Evolutionary conservation across 2,113 vertebrate species (phyloP).

Genomic region (Tylochromis polylepis): DNA sequence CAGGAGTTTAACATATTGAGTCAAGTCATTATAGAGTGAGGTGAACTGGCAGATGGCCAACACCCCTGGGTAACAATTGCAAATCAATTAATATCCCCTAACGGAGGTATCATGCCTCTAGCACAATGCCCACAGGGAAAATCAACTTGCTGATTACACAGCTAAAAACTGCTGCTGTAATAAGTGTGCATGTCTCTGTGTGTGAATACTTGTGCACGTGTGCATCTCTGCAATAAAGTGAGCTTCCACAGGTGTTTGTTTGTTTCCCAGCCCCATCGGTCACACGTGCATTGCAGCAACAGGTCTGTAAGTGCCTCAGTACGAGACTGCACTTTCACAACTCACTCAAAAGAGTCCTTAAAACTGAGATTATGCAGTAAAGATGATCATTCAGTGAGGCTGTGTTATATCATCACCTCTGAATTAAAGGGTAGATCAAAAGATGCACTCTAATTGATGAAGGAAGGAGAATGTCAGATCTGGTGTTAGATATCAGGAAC

Average conservation of each 20-base stretch:
- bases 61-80: conserved; percentile 41
- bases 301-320: neutral
- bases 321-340: neutral
- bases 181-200: neutral
- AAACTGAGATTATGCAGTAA: neutral
- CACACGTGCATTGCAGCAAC: neutral
- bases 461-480: neutral
- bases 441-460: neutral
- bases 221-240: neutral
- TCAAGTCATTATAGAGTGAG: neutral
- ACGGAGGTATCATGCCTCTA: conserved; percentile 49
- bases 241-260: conserved; percentile 14
- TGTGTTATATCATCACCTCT: neutral
- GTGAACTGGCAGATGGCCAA: conserved; percentile 55
- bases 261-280: neutral
- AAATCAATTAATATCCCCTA: conserved; percentile 64
- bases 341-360: neutral
- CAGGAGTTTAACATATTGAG: conserved; percentile 24
- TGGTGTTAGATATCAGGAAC: neutral
- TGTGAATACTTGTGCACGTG: neutral
- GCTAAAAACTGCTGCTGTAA: conserved; percentile 28
- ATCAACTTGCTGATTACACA: conserved; percentile 51
- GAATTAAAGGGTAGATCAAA: conserved; percentile 2
- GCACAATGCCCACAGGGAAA: conserved; percentile 52
- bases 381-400: neutral